These are phyloP conservation scores for Microcaecilia unicolor DNA, from an alignment of 2,797 vertebrate species.

Conservation along the genomic window DNA sequence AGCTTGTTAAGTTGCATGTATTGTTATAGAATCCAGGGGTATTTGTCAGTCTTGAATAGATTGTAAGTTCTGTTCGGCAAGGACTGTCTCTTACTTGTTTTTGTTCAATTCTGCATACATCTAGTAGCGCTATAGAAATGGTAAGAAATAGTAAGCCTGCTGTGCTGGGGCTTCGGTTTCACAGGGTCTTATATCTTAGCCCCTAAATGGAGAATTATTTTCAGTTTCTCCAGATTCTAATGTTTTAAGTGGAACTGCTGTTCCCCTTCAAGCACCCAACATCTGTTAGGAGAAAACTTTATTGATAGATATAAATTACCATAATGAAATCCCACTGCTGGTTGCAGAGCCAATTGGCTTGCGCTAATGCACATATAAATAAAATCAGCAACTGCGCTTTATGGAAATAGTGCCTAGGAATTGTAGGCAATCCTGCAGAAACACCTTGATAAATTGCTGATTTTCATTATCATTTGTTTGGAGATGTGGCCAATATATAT, in stretches of 20 bases:
- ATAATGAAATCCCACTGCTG: constrained; percentile 51
- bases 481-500: constrained; percentile 41
- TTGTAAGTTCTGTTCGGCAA: too few relatives aligned
- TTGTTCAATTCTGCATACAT: too few relatives aligned
- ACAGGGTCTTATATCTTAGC: constrained; percentile 61
- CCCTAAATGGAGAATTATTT: constrained; percentile 71
- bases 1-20: too few relatives aligned
- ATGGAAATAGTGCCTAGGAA: constrained; percentile 60
- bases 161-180: constrained; percentile 54
- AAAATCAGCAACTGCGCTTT: constrained; percentile 62
- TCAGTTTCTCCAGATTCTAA: constrained; percentile 65
- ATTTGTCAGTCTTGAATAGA: too few relatives aligned
- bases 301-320: constrained; percentile 67
- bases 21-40: too few relatives aligned
- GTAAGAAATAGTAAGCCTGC: too few relatives aligned
- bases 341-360: constrained; percentile 65
- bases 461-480: constrained; percentile 61
- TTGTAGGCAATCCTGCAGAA: constrained; percentile 62
- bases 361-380: constrained; percentile 70
- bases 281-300: constrained; percentile 61
- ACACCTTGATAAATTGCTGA: constrained; percentile 69
- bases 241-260: constrained; percentile 66
- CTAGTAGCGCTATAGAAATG: too few relatives aligned
- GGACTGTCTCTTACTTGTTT: too few relatives aligned
- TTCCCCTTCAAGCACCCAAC: constrained; percentile 60